phyloP scores from a whole-genome alignment of 2,113 vertebrate species.

The Entosphenus tridentatus region DNA sequence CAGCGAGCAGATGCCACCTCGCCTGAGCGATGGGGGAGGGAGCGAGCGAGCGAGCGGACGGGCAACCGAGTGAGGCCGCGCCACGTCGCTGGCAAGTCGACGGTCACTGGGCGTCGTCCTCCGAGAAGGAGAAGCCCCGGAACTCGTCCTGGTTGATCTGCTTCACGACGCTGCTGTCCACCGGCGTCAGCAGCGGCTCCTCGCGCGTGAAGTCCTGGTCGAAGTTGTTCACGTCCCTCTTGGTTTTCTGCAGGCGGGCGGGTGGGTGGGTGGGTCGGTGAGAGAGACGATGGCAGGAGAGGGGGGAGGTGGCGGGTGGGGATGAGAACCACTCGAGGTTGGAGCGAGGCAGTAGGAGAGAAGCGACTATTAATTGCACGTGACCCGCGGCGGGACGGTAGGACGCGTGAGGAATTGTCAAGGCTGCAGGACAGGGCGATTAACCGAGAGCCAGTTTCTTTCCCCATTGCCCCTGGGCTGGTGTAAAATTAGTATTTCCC shows the following conservation, averaged over 20 bases:
- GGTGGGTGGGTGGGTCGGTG: background rate
- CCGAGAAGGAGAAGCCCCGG: conserved; percentile 69
- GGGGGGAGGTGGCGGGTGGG: background rate
- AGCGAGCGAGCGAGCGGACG: too few species aligned
- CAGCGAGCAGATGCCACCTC: too few species aligned
- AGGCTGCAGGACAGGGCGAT: too few species aligned
- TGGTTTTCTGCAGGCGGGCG: conserved; percentile 44
- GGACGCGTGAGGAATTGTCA: too few species aligned
- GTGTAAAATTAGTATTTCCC: too few species aligned
- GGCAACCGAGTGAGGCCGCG: too few species aligned
- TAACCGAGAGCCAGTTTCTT: too few species aligned
- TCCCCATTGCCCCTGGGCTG: too few species aligned
- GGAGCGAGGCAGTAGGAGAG: background rate
- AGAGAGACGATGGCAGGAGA: background rate
- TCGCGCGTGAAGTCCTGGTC: conserved; percentile 93
- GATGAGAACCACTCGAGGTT: background rate
- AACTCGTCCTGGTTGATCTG: conserved; percentile 88
- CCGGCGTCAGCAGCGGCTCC: conserved; percentile 68
- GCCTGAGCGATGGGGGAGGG: too few species aligned
- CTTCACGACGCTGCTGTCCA: conserved; percentile 53
- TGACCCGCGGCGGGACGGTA: too few species aligned
- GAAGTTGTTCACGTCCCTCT: conserved; percentile 91
- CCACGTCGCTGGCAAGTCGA: conserved; percentile 1
- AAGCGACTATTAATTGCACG: background rate
- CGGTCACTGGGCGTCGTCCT: conserved; percentile 23